Base-by-base conservation (phyloP, 2,113 vertebrate species). In the Dipodomys spectabilis region DNA sequence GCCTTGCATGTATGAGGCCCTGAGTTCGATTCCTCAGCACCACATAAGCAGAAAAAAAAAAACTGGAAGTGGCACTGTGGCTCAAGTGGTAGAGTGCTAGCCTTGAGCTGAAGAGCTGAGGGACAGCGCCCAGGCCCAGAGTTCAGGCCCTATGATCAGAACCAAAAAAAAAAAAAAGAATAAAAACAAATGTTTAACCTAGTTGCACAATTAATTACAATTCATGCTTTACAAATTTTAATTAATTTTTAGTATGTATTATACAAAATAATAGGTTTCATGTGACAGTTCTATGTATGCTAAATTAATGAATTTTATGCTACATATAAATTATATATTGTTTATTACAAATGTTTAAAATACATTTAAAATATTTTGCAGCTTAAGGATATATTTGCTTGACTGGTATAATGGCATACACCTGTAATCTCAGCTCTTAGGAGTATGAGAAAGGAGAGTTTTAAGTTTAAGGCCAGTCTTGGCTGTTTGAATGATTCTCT, bases 301-400 rank as follows among this genome's bases (percentile, higher is more conserved):
- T 64, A 62, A 75, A 90, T 71, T 92, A 77, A 80, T 73, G 28
- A 77, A 49, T 83, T 77, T 16, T 87, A 20, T 92, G 16, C 25
- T 86, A 18, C 85, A 8, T 95, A 84, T 95, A 84, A 83, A 83
- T 87, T 73, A 90, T 92, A 85, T 1, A 62, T 92, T 10, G 74
- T 30, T 90, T 20, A 81, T 44, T n/a, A 2, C 93, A 79, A 75
- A 85, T 92, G 7, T 78, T 90, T 79, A 74, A 86, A 94, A 81
- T 89, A 22, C 68, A 68, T 86, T 9, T 82, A 19, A 91, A 87
- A 68, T 16, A 19, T 64, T 75, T 74, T 90, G 39, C n/a, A 79
- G 9, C 84, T 86, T 88, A 71, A 83, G 95, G 74, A 78, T 80
- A 39, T 77, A 30, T 86, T 64, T 75, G 65, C 74, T 75, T 22